A percentile compares a stretch with the other conserved stretches of the same genome.
These are phyloP conservation scores for Venustaconcha ellipsiformis DNA, from an alignment of 1,140 invertebrate species.

Conservation along the genomic window DNA sequence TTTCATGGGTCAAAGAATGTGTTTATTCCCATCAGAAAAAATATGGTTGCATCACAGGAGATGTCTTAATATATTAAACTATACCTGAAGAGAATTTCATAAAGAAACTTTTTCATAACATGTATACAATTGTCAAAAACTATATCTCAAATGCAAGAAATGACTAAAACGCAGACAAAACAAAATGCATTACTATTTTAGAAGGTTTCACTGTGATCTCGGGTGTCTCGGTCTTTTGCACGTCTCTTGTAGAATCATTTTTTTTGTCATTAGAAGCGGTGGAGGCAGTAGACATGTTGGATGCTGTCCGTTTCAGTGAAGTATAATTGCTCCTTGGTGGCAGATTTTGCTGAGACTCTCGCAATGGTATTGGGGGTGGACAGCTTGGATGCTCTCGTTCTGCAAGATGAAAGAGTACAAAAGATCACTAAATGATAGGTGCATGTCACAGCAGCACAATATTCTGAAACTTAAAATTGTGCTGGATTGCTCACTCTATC, in stretches of 20 bases:
- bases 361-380: conserved; percentile 65
- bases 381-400: conserved; percentile 50
- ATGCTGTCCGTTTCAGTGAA: conserved; percentile 66
- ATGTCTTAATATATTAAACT: too few species aligned
- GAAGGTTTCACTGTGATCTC: neutral
- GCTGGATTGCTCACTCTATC: too few species aligned
- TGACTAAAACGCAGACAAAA: neutral
- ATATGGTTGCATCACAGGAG: too few species aligned
- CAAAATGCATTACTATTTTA: conserved; percentile 36
- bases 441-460: too few species aligned
- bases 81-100: too few species aligned
- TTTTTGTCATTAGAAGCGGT: conserved; percentile 56
- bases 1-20: too few species aligned
- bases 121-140: too few species aligned
- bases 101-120: too few species aligned
- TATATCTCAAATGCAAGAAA: neutral
- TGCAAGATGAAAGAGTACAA: conserved; percentile 18
- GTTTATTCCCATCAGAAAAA: too few species aligned
- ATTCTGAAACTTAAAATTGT: too few species aligned
- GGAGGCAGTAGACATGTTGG: conserved; percentile 60
- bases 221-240: conserved; percentile 25
- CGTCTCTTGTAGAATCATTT: conserved; percentile 62
- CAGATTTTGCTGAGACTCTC: conserved; percentile 65
- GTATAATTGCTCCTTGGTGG: conserved; percentile 65
- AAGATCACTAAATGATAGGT: neutral